A percentile compares a stretch with the other conserved stretches of the same genome.
Evolutionary conservation across 2,797 vertebrate genomes (phyloP).

Genomic region (Oreochromis mossambicus): DNA sequence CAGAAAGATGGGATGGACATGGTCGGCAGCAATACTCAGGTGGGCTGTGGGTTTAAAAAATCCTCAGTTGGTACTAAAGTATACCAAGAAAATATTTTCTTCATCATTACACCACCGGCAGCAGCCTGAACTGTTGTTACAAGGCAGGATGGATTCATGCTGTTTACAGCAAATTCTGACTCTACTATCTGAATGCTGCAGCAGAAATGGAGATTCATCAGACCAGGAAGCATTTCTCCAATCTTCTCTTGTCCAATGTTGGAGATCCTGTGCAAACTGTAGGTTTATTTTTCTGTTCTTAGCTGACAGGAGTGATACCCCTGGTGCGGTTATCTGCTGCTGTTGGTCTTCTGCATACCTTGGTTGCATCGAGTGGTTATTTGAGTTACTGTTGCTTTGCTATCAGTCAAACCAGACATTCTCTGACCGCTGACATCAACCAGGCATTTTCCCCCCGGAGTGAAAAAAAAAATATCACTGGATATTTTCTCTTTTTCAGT

Average conservation of each 20-base stretch:
- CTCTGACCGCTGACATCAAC: background rate
- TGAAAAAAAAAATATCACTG: background rate
- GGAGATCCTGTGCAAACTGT: background rate
- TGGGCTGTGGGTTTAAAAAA: background rate
- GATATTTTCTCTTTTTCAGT: too few relatives aligned
- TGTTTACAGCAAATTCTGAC: background rate
- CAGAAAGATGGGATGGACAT: background rate
- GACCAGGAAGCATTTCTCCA: background rate
- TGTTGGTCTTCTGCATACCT: accelerated
- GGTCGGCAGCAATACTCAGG: background rate
- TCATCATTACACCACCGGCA: background rate
- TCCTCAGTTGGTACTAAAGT: background rate
- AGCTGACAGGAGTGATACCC: background rate
- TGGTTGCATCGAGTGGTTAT: background rate
- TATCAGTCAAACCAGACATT: background rate
- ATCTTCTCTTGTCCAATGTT: background rate
- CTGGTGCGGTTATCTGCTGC: background rate
- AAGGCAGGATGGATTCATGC: background rate
- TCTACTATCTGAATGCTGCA: background rate
- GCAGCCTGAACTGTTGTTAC: background rate
- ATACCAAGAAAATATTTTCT: too few relatives aligned
- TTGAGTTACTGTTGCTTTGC: background rate
- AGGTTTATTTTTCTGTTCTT: background rate
- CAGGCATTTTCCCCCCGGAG: background rate
- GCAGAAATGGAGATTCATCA: background rate